Conservation (phyloP, 2,888 invertebrate species). For the Pristionchus arcanus region DNA sequence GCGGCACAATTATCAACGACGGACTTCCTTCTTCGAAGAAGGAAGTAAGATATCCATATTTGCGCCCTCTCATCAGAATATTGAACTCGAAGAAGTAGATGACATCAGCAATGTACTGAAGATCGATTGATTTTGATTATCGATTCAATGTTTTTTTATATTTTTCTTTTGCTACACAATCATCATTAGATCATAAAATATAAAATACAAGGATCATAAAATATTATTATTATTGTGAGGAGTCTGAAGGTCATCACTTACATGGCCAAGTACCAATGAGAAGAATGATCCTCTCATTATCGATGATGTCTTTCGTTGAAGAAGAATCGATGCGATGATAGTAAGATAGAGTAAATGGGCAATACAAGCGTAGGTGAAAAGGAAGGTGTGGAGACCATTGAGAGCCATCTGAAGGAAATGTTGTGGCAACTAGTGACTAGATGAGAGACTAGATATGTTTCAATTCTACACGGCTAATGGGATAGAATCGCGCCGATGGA, state of each 20-base stretch:
- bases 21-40: conserved; percentile 53
- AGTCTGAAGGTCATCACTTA: no score
- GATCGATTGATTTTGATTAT: not conserved
- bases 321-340: conserved; percentile 13
- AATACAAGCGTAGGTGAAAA: conserved; percentile 45
- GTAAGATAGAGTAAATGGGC: conserved; percentile 19
- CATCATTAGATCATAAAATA: no score
- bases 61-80: conserved; percentile 56
- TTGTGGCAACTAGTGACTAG: not conserved
- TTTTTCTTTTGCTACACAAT: no score
- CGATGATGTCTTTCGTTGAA: not conserved
- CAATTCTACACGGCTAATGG: not conserved
- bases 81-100: conserved; percentile 56
- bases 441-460: not conserved
- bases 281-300: conserved; percentile 57
- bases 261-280: conserved; percentile 53
- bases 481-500: conserved; percentile 2
- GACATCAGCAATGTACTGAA: conserved; percentile 57
- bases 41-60: conserved; percentile 56
- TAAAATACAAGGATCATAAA: no score
- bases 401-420: conserved; percentile 33
- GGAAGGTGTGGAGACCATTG: conserved; percentile 36
- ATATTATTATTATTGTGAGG: no score
- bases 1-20: conserved; percentile 48
- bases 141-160: no score